These are phyloP conservation scores for rat (Rattus norvegicus) DNA, from an alignment of 2,113 vertebrate genomes.

Conservation along the genomic window DNA sequence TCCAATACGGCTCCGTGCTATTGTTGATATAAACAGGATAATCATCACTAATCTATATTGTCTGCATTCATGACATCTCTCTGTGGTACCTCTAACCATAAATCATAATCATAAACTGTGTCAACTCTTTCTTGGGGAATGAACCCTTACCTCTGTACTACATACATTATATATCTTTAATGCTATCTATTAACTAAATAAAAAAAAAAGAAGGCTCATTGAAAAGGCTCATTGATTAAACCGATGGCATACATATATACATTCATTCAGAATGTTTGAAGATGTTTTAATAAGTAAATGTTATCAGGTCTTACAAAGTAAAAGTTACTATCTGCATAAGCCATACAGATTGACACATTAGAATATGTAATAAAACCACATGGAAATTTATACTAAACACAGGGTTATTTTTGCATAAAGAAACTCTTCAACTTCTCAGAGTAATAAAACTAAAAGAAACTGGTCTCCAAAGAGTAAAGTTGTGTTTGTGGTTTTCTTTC, in stretches of 20 bases:
- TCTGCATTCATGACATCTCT: conserved; percentile 8
- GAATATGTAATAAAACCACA: neutral
- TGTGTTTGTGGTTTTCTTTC: conserved; percentile 51
- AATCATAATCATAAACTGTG: conserved; percentile 31
- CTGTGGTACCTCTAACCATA: conserved; percentile 27
- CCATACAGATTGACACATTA: neutral
- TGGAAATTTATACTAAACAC: conserved; percentile 39
- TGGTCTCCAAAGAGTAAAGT: neutral
- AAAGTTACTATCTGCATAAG: conserved; percentile 34
- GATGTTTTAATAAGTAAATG: conserved; percentile 45
- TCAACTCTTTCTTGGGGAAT: neutral
- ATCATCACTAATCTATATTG: conserved; percentile 6
- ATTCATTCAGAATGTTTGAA: conserved; percentile 51
- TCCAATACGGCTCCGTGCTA: too few species aligned
- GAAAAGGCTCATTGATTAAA: conserved; percentile 35
- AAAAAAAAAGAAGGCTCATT: too few species aligned
- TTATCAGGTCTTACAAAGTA: too few species aligned
- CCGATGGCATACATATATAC: neutral
- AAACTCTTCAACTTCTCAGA: conserved; percentile 23
- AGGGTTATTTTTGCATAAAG: conserved; percentile 42
- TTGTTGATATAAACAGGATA: conserved; percentile 1
- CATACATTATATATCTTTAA: neutral
- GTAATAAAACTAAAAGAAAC: conserved; percentile 51
- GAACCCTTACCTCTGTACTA: neutral
- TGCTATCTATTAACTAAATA: neutral